phyloP scores from a whole-genome alignment of 2,888 invertebrate genomes.

The Torymus texanus region DNA sequence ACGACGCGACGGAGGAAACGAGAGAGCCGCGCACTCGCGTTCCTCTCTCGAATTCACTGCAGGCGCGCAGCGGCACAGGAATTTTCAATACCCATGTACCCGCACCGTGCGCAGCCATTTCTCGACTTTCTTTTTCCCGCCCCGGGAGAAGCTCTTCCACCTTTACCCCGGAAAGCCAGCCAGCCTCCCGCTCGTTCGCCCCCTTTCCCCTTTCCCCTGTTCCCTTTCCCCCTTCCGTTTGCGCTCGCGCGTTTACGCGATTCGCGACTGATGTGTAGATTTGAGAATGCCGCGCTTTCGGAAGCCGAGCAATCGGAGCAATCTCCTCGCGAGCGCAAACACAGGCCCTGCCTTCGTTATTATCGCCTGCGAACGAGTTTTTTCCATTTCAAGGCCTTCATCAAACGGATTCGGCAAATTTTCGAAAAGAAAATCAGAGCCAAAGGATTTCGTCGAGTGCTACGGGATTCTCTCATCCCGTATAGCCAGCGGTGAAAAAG shows the following conservation, averaged over 20 bases:
- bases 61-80: constrained; percentile 40
- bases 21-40: constrained; percentile 22
- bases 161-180: background rate
- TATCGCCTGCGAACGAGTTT: constrained; percentile 36
- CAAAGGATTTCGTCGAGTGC: constrained; percentile 3
- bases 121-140: background rate
- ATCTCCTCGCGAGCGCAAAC: constrained; percentile 40
- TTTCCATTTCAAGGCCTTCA: too few relatives aligned
- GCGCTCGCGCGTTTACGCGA: constrained; percentile 35
- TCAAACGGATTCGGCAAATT: too few relatives aligned
- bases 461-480: background rate
- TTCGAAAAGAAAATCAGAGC: too few relatives aligned
- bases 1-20: constrained; percentile 44
- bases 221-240: background rate
- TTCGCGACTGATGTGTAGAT: constrained; percentile 53
- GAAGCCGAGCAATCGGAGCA: constrained; percentile 21
- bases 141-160: background rate
- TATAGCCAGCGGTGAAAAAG: constrained; percentile 10
- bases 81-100: constrained; percentile 56
- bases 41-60: constrained; percentile 52
- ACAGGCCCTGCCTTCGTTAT: constrained; percentile 28
- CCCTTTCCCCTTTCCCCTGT: too few relatives aligned
- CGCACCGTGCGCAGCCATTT: constrained; percentile 7
- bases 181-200: background rate
- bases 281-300: constrained; percentile 28